These are phyloP conservation scores for Lutraria lutraria DNA, from an alignment of 2,888 invertebrate genomes.

Conservation along the genomic window DNA sequence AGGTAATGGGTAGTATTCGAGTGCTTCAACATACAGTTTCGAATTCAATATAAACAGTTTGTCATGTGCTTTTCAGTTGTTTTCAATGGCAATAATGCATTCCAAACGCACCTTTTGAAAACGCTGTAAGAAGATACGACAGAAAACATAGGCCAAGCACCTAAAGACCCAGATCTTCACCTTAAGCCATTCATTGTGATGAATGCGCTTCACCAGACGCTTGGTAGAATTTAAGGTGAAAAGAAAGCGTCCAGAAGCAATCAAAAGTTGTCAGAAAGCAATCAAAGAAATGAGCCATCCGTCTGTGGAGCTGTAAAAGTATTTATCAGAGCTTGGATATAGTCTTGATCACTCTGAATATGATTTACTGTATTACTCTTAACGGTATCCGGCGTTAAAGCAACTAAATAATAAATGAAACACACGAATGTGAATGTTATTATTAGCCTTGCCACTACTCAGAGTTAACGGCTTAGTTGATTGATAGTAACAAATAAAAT, in stretches of 20 bases:
- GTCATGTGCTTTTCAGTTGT: too few species aligned
- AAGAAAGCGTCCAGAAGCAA: constrained; percentile 50
- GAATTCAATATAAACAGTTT: too few species aligned
- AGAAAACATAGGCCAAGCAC: not conserved
- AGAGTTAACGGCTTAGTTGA: not conserved
- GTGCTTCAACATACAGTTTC: too few species aligned
- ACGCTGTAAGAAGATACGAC: not conserved
- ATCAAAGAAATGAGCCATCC: constrained; percentile 62
- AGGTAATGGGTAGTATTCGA: too few species aligned
- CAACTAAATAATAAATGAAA: constrained; percentile 48
- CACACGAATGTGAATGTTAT: constrained; percentile 25
- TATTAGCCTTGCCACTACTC: constrained; percentile 3
- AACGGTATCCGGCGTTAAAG: constrained; percentile 26
- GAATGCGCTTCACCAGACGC: constrained; percentile 39
- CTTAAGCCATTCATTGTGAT: constrained; percentile 23
- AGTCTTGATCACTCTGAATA: constrained; percentile 45
- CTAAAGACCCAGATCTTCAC: not conserved
- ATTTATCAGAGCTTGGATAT: constrained; percentile 57
- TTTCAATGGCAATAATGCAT: too few species aligned
- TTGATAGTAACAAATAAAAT: constrained; percentile 19
- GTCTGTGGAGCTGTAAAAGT: constrained; percentile 57
- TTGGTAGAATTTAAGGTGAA: constrained; percentile 61
- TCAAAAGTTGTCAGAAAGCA: constrained; percentile 66
- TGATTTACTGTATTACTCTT: constrained; percentile 55
- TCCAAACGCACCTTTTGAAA: not conserved